These are phyloP conservation scores for Styela plicata DNA, from an alignment of 23 tunicate genomes.

Conservation along the genomic window DNA sequence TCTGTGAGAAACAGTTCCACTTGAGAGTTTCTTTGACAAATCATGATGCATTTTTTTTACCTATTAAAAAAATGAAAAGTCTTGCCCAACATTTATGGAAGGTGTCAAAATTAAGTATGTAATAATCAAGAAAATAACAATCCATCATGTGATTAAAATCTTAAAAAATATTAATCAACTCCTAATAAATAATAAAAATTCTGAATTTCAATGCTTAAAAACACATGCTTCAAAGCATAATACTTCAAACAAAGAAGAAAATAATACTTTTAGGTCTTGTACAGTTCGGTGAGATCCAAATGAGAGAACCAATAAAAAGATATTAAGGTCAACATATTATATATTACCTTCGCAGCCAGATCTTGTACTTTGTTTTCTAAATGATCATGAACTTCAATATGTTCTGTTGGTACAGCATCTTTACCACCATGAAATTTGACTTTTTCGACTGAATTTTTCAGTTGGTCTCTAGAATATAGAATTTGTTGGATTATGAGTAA, in stretches of 20 bases:
- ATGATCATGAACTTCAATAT: slow-evolving; percentile 31
- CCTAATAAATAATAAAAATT: background rate
- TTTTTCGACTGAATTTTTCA: slow-evolving; percentile 58
- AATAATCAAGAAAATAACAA: background rate
- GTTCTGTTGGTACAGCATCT: slow-evolving; percentile 28
- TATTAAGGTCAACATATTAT: background rate
- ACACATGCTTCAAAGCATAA: too few species aligned
- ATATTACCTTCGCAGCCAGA: slow-evolving; percentile 45
- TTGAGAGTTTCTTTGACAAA: slow-evolving; percentile 17
- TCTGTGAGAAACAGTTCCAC: slow-evolving; percentile 7
- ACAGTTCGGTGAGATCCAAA: background rate
- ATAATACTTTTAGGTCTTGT: background rate
- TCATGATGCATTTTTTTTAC: slow-evolving; percentile 19
- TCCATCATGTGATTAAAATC: too few species aligned
- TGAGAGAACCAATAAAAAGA: background rate
- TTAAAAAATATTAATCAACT: background rate
- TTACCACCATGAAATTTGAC: slow-evolving; percentile 56
- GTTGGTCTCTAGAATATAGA: slow-evolving; percentile 40
- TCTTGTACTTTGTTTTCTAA: slow-evolving; percentile 58
- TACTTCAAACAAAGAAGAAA: background rate
- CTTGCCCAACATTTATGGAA: background rate
- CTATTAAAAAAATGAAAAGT: background rate
- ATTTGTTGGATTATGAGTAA: too few species aligned
- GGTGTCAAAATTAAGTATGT: background rate
- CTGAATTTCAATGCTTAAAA: too few species aligned